Base-by-base conservation (phyloP, 2,797 vertebrate genomes). In the Aselliscus stoliczkanus region DNA sequence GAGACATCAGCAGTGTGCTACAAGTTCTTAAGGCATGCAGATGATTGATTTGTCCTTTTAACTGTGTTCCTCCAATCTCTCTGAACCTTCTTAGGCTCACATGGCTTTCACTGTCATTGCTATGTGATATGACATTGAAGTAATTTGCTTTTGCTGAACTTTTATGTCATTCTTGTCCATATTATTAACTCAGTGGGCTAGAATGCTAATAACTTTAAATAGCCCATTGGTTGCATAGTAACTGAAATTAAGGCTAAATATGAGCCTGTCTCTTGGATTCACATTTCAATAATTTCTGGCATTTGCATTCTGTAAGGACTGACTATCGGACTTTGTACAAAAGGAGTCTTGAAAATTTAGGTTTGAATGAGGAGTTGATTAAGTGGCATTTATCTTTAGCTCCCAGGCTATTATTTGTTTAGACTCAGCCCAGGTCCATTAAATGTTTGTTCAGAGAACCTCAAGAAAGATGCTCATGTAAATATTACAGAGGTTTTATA, bases 181-280 rank as follows among this genome's bases (percentile, higher is more conserved):
- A 39, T 88, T 91, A 56, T 97, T 96, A 96, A 95, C 87, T 96
- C 83, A 76, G 82, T 96, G 81, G 81, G 58, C 89, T 88, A 92
- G 70, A 88, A 95, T 93, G 62, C 95, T 98, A 96, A 90, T 96
- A 82, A 67, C 93, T 95, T 42, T 95, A 97, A 97, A 97, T 80
- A 95, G 3, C 0, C 96, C 76, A 54, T 96, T 96, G 94, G 95
- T 98, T 97, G 95, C 97, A 97, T 91, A 86, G 97, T 94, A 98
- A 98, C 97, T 95, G 39, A 96, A 96, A 97, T 96, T 95, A 96
- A 97, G 65, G 62, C 65, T 91, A 96, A 96, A 96, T 91, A 65
- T 81, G 97, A 95, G 60, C 85, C 65, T 72, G 27, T 83, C 77
- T 97, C 92, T 95, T 95, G 91, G 90, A 96, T 97, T 94, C 92